These are phyloP conservation scores for Drosophila fungiperda DNA, from an alignment of 2,888 invertebrate species.

Conservation along the genomic window DNA sequence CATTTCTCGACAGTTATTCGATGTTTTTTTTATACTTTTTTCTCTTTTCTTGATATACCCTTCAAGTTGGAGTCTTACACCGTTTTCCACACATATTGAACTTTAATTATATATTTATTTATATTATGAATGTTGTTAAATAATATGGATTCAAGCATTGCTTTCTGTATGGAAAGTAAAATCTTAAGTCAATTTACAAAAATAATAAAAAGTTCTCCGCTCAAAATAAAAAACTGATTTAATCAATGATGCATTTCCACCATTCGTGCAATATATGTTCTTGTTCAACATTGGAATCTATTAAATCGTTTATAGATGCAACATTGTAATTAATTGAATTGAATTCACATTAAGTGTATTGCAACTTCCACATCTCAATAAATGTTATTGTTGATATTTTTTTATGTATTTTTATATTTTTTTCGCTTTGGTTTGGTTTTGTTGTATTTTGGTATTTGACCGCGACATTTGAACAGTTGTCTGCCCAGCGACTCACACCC, in stretches of 20 bases:
- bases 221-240: neutral
- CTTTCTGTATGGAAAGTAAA: neutral
- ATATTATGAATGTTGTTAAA: neutral
- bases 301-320: neutral
- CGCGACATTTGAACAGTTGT: slow-evolving; percentile 41
- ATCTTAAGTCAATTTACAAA: neutral
- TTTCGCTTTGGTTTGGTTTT: neutral
- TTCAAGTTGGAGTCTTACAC: neutral
- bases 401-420: neutral
- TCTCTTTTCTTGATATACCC: neutral
- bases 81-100: neutral
- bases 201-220: neutral
- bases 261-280: neutral
- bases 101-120: neutral
- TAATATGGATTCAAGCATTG: neutral
- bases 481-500: neutral
- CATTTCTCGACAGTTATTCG: slow-evolving; percentile 44
- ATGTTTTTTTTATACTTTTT: slow-evolving; percentile 24
- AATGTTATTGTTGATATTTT: neutral
- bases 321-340: neutral
- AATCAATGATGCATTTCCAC: neutral
- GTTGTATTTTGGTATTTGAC: slow-evolving; percentile 19
- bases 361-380: neutral
- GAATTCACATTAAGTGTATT: neutral
- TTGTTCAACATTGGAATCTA: neutral